A percentile compares a stretch with the other conserved stretches of the same genome.
Conservation (phyloP, 2,888 invertebrate species). For the Scrobipalpa costella region DNA sequence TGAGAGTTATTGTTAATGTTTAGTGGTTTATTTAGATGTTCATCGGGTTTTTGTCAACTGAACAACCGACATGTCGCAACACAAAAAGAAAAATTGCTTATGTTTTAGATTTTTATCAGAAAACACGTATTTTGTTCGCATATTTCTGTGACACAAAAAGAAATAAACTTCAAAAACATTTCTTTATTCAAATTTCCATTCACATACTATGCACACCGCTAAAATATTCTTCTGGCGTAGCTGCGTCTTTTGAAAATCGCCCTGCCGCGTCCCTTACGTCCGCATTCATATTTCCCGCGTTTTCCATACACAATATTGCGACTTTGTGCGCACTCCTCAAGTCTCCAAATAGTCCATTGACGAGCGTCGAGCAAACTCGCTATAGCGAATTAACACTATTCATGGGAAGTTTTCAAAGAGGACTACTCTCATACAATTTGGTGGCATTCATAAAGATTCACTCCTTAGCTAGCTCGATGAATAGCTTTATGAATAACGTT, state of each 20-base stretch:
- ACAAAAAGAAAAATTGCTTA: no score
- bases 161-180: background rate
- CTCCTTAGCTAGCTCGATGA: slow-evolving; percentile 74
- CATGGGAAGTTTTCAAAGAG: slow-evolving; percentile 79
- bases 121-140: background rate
- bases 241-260: slow-evolving; percentile 60
- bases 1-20: background rate
- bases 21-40: background rate
- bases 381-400: slow-evolving; percentile 81
- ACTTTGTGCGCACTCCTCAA: slow-evolving; percentile 59
- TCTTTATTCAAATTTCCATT: background rate
- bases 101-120: no score
- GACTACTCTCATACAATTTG: slow-evolving; percentile 81
- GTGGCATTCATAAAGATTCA: slow-evolving; percentile 80
- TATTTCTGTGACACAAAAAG: background rate
- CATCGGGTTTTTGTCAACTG: no score
- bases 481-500: slow-evolving; percentile 74
- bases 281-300: slow-evolving; percentile 74
- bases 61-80: no score
- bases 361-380: slow-evolving; percentile 77
- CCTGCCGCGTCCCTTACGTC: slow-evolving; percentile 57
- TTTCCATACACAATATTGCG: slow-evolving; percentile 78
- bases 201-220: slow-evolving; percentile 12
- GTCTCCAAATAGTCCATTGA: slow-evolving; percentile 79
- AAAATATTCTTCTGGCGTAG: slow-evolving; percentile 25